Percentiles rank a stretch among this genome's conserved stretches.
These are phyloP conservation scores for Proteles cristata DNA, from an alignment of 2,113 vertebrate species.

Conservation along the genomic window DNA sequence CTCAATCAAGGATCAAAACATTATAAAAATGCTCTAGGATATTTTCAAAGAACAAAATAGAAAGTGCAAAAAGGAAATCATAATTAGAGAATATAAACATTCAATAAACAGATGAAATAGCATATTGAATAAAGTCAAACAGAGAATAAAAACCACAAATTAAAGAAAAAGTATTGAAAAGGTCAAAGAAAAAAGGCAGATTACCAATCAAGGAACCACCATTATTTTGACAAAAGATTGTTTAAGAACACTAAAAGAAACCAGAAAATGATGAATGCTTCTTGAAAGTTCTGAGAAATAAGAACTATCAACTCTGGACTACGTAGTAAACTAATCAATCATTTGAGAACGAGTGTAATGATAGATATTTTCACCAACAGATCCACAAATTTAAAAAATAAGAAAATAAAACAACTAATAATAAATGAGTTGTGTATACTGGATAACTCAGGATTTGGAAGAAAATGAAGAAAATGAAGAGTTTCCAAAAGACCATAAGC, in stretches of 20 bases:
- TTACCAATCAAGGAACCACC: background rate
- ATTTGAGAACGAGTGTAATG: background rate
- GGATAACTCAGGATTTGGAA: background rate
- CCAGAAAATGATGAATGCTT: background rate
- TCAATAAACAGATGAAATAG: background rate
- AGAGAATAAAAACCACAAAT: background rate
- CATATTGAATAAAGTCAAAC: background rate
- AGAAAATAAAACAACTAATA: background rate
- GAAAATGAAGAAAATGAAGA: constrained; percentile 28
- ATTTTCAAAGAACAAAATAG: background rate
- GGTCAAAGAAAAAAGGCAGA: background rate
- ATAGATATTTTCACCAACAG: background rate
- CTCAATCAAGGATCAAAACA: background rate
- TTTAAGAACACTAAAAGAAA: background rate
- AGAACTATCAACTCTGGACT: background rate
- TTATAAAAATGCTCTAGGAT: background rate
- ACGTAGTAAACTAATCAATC: background rate
- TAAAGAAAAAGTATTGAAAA: background rate
- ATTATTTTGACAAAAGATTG: background rate
- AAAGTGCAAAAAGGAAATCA: background rate
- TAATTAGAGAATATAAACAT: constrained; percentile 4
- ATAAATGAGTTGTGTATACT: background rate
- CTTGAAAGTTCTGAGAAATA: constrained; percentile 7
- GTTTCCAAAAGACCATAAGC: background rate
- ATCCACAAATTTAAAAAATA: background rate